Evolutionary conservation across 2,113 vertebrate genomes (phyloP), one percentile per base, ranked within the genome.

Genomic region (Anser cygnoides): DNA sequence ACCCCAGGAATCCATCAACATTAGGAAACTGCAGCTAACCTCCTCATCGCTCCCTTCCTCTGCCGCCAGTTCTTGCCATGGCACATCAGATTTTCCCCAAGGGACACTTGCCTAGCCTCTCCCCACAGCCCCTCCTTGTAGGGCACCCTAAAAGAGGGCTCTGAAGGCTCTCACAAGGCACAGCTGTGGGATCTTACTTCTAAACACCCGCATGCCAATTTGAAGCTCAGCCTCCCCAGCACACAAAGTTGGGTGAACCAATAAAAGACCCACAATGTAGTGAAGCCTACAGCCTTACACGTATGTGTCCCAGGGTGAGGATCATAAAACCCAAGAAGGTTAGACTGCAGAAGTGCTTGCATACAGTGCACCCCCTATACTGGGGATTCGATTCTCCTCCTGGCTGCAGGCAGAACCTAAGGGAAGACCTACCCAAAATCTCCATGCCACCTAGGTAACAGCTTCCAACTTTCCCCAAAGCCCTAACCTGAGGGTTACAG

Each of bases 121-220:
- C 29, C 41, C 31, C 68, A 57, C 25, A 73, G 12, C 58, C 65
- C 39, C 50, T 67, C 41, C 35, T 54, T 37, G 63, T 37, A 73
- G 55, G 28, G 76, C 59, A 54, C 43, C 52, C 67, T 35, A 76
- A 16, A 10, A 63, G 39, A 59, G 28, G 76, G 8, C 21, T 37
- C 67, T 19, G 10, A 83, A 86, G 58, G 37, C 23, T 44, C 62
- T 15, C 3, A 50, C 3, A 50, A 79, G 62, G 39, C 83, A 75
- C 1, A 0, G 35, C 61, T 4, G 2, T 8, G 44, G 77, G 84
- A 92, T 39, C 35, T 62, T 62, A 21, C 50, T 85, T 63, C 28
- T 46, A 28, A 5, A 28, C 33, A 70, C 50, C 63, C 1, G 2
- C 5, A 28, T 0, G 0, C 43, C 70, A 61, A 8, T 4, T 55